Conservation (phyloP, 2,113 vertebrate genomes). For the Corydoras sp. region DNA sequence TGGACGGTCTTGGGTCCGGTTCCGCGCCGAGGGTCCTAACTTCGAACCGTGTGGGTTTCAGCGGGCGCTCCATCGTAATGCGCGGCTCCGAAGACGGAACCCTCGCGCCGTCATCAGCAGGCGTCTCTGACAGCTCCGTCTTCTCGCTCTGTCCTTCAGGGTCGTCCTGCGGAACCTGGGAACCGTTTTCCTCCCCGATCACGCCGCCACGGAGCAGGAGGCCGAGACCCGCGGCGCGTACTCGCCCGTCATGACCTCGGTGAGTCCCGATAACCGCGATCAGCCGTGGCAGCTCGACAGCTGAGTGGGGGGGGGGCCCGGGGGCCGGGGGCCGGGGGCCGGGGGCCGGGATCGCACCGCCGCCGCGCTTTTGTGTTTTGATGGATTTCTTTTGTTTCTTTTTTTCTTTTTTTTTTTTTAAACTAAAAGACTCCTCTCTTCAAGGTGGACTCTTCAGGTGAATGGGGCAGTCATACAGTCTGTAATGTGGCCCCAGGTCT, state of each 20-base stretch:
- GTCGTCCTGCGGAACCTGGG: conserved; percentile 60
- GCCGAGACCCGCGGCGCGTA: conserved; percentile 54
- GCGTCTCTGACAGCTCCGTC: conserved; percentile 5
- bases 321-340: too few relatives aligned
- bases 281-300: background rate
- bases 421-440: too few relatives aligned
- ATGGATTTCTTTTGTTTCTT: too few relatives aligned
- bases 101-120: background rate
- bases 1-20: too few relatives aligned
- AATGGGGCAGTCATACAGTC: too few relatives aligned
- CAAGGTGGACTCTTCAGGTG: too few relatives aligned
- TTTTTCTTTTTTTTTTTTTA: background rate
- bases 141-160: conserved; percentile 42
- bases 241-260: conserved; percentile 58
- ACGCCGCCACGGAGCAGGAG: conserved; percentile 51
- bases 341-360: background rate
- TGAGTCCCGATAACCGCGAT: conserved; percentile 47
- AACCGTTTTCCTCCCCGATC: conserved; percentile 53
- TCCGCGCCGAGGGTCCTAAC: too few relatives aligned
- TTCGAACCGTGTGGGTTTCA: too few relatives aligned
- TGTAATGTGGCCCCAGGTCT: background rate
- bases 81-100: background rate
- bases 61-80: background rate
- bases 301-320: background rate
- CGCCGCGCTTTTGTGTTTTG: background rate